Percentiles rank a stretch among this genome's conserved stretches.
Conservation (phyloP, 1,140 invertebrate genomes). For the Brachionus rotundiformis region DNA sequence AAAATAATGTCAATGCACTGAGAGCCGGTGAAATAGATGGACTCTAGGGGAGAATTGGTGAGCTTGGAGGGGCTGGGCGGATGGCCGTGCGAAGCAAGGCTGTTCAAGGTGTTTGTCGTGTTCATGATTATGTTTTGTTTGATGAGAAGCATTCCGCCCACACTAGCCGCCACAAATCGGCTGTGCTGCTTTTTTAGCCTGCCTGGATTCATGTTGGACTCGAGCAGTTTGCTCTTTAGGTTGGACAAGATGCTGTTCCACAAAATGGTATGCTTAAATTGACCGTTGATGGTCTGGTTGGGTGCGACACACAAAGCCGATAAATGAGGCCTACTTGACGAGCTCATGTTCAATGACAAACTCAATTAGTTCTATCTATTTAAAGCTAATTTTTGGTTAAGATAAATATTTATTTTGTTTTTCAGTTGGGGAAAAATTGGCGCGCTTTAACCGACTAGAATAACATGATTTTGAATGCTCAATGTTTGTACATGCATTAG, state of each 20-base stretch:
- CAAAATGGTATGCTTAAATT: slow-evolving; percentile 40
- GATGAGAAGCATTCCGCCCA: slow-evolving; percentile 4
- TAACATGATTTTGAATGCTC: background rate
- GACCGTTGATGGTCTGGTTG: background rate
- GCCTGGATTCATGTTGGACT: background rate
- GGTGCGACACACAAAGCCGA: background rate
- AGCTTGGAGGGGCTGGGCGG: slow-evolving; percentile 24
- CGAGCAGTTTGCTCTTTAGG: slow-evolving; percentile 8
- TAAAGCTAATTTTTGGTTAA: background rate
- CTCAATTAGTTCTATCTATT: background rate
- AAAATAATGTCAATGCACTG: slow-evolving; percentile 8
- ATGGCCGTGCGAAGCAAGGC: background rate
- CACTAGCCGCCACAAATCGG: slow-evolving; percentile 20
- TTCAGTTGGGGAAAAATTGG: background rate
- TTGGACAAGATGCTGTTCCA: slow-evolving; percentile 43
- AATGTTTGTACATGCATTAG: background rate
- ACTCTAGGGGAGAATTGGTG: slow-evolving; percentile 4
- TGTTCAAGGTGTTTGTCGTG: slow-evolving; percentile 34
- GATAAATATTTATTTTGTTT: background rate
- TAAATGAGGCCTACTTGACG: slow-evolving; percentile 1
- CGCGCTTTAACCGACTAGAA: background rate
- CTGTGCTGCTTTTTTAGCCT: slow-evolving; percentile 48
- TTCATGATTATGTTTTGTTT: slow-evolving; percentile 46
- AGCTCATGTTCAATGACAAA: background rate
- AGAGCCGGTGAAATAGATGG: slow-evolving; percentile 37